Base-by-base conservation (phyloP, 1,140 invertebrate species). In the Platyscapa corneri region DNA sequence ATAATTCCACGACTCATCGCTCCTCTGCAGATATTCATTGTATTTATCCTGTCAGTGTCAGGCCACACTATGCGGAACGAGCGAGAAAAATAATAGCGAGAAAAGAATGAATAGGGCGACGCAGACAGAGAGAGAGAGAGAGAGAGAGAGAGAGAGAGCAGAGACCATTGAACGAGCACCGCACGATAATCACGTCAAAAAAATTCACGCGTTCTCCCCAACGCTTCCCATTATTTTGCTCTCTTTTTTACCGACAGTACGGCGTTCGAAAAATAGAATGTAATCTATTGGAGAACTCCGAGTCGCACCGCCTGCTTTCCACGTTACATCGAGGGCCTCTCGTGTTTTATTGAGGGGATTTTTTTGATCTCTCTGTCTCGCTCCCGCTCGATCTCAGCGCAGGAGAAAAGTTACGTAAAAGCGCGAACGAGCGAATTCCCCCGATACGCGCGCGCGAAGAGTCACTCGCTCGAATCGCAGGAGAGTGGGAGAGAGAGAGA, bases 1-100 rank as follows among this genome's bases (percentile, higher is more conserved):
- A 85, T 80, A 85, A 85, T 85, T 81, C 83, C 70, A 74, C 77
- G 83, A 85, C 77, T 85, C 83, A 80, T 85, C 83, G 67, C 77
- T 85, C 53, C 83, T 80, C 77, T 42, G 83, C 83, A 80, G 67
- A 75, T 85, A 85, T 85, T 85, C 83, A 81, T 85, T 80, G 77
- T 85, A 80, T 81, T 85, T 81, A 85, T 79, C 49, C 77, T 75
- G 83, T 85, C 83, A 80, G 77, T 70, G 77, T 81, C 83, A 84
- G 83, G 46, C n/a, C 56, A n/a, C 7, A n/a, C 7, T 16, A 37
- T 23, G n/a, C 56, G 67, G 65, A 72, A 60, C 83, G 37, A 79
- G 65, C 30, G 75, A 74, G 67, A 80, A 74, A 80, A 80, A 85
- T 74, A 74, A 75, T 75, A 80, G 74, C 67, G 53, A 74, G 75